These are phyloP conservation scores for Heliconius hermathena DNA, from an alignment of 1,140 invertebrate genomes.

Conservation along the genomic window DNA sequence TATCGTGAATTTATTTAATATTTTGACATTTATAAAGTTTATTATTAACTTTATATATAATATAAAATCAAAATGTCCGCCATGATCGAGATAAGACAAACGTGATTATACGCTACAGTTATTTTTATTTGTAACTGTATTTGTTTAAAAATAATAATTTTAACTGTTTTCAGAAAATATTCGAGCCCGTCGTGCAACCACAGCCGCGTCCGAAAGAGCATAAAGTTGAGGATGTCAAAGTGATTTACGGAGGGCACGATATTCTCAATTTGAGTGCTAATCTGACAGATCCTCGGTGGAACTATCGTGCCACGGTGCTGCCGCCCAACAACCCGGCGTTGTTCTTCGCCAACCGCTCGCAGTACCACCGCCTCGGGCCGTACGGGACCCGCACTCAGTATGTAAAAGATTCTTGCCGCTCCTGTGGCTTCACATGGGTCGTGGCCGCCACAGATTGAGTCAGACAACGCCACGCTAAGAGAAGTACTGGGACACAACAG, in stretches of 20 bases:
- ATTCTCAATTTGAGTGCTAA: constrained; percentile 77
- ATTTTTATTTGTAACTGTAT: not conserved
- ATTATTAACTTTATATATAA: constrained; percentile 5
- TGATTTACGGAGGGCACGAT: constrained; percentile 71
- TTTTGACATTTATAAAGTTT: not conserved
- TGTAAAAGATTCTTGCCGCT: constrained; percentile 72
- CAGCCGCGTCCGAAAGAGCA: constrained; percentile 71
- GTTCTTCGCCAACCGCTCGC: constrained; percentile 80
- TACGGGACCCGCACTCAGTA: constrained; percentile 77
- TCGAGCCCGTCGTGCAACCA: constrained; percentile 70
- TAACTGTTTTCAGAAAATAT: constrained; percentile 69
- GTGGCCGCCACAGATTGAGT: constrained; percentile 73
- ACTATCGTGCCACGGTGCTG: constrained; percentile 70
- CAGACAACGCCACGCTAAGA: constrained; percentile 43
- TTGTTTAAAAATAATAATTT: not conserved
- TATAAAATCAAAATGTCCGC: constrained; percentile 14
- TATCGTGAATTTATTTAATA: not conserved
- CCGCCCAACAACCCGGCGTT: constrained; percentile 76
- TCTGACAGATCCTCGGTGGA: constrained; percentile 73
- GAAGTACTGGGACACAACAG: constrained; percentile 70
- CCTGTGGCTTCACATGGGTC: constrained; percentile 75
- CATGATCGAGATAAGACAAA: constrained; percentile 10
- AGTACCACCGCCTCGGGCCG: constrained; percentile 77
- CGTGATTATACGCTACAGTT: constrained; percentile 12
- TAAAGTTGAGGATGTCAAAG: constrained; percentile 66